These are phyloP conservation scores for Crocuta crocuta DNA, from an alignment of 2,113 vertebrate genomes.

Conservation along the genomic window DNA sequence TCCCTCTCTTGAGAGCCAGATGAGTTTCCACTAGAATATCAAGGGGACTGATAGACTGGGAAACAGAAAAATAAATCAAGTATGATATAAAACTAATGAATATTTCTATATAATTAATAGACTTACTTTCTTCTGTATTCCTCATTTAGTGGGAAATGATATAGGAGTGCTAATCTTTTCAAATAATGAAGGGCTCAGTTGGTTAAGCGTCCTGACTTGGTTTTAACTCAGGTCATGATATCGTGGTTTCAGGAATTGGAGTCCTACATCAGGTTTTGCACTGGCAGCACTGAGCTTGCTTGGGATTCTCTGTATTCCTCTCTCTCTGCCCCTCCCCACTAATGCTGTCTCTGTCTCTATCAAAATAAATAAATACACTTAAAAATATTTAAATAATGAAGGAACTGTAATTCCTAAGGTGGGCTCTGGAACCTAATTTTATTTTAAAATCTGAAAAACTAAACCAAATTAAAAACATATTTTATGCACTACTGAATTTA, in stretches of 20 bases:
- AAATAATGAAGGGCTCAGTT: not conserved
- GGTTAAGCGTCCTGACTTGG: no score
- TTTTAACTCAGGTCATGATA: no score
- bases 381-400: not conserved
- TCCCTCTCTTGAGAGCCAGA: not conserved
- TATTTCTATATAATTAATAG: not conserved
- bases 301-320: no score
- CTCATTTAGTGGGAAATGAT: not conserved
- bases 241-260: no score
- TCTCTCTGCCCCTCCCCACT: no score
- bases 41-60: not conserved
- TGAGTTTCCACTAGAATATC: not conserved
- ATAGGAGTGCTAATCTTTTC: not conserved
- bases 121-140: not conserved
- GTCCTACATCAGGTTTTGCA: no score
- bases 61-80: not conserved
- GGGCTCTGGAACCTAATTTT: not conserved
- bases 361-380: no score
- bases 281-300: no score
- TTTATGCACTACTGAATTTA: not conserved
- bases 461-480: not conserved
- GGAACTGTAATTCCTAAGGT: not conserved
- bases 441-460: conserved; percentile 18
- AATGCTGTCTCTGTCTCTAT: no score
- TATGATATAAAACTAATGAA: not conserved